Evolutionary conservation across 2,797 vertebrate genomes (phyloP).

Genomic region (Chaetophractus vellerosus): DNA sequence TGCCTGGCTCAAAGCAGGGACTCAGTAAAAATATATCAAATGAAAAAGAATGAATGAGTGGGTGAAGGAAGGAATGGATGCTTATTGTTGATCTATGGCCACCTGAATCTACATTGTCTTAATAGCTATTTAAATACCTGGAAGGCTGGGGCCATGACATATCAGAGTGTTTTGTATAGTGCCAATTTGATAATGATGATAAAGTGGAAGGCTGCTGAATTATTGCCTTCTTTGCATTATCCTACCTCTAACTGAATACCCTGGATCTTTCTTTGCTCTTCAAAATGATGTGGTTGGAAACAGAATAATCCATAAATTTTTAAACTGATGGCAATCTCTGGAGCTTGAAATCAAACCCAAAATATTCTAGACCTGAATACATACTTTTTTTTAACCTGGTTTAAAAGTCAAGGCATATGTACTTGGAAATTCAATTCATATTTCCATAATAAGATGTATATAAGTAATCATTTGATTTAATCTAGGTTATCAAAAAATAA

Average conservation of each 20-base stretch:
- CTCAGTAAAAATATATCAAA: slow-evolving; percentile 13
- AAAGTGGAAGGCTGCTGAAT: not conserved
- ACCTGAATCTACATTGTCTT: not conserved
- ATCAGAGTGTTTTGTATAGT: not conserved
- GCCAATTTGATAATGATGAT: slow-evolving; percentile 59
- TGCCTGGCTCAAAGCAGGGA: not conserved
- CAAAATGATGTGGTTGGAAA: slow-evolving; percentile 13
- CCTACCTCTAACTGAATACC: not conserved
- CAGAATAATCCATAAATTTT: slow-evolving; percentile 47
- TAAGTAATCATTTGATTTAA: slow-evolving; percentile 15
- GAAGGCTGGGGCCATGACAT: not conserved
- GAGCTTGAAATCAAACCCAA: slow-evolving; percentile 37
- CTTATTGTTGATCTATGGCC: not conserved
- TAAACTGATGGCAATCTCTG: not conserved
- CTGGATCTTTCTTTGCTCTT: not conserved
- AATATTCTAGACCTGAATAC: not conserved
- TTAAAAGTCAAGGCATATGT: not conserved
- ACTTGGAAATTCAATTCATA: slow-evolving; percentile 10
- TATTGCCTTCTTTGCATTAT: not conserved
- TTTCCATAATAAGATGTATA: not conserved
- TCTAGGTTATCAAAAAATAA: not conserved
- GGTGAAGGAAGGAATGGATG: not conserved
- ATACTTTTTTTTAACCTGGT: not conserved
- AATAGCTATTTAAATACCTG: not conserved
- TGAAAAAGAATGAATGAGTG: not conserved